Conservation (phyloP, 2,113 vertebrate species). For the Malurus elegans region DNA sequence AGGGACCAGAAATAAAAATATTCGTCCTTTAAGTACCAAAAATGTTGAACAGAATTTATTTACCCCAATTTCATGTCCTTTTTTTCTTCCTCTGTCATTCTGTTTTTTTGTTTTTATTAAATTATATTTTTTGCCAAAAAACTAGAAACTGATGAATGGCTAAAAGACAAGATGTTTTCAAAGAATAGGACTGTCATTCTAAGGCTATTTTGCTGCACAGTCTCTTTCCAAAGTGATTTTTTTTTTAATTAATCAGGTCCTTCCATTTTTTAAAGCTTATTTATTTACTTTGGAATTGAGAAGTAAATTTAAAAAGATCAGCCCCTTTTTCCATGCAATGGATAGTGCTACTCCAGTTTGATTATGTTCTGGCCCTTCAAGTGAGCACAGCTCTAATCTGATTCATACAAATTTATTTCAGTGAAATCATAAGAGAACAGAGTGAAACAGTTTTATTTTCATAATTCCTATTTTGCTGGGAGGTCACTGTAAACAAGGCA, state of each 20-base stretch:
- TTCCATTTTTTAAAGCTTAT: background rate
- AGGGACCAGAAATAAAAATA: background rate
- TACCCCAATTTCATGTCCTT: background rate
- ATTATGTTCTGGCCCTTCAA: background rate
- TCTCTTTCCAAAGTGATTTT: background rate
- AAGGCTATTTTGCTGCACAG: background rate
- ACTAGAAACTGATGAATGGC: background rate
- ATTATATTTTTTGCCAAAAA: accelerated
- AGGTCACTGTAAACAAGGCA: background rate
- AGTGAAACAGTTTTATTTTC: background rate
- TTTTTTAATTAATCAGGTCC: background rate
- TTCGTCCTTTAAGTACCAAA: background rate
- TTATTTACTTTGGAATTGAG: background rate
- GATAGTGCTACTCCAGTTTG: background rate
- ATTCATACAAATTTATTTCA: background rate
- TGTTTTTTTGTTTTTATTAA: accelerated
- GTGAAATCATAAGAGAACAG: background rate
- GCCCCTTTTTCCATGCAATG: background rate
- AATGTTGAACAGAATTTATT: background rate
- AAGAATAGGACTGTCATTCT: background rate
- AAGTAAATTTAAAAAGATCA: background rate
- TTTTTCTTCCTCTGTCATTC: background rate
- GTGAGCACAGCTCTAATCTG: background rate
- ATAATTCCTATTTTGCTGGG: background rate
- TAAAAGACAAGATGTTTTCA: background rate